phyloP scores from a whole-genome alignment of 2,113 vertebrate species.

The Conger conger region DNA sequence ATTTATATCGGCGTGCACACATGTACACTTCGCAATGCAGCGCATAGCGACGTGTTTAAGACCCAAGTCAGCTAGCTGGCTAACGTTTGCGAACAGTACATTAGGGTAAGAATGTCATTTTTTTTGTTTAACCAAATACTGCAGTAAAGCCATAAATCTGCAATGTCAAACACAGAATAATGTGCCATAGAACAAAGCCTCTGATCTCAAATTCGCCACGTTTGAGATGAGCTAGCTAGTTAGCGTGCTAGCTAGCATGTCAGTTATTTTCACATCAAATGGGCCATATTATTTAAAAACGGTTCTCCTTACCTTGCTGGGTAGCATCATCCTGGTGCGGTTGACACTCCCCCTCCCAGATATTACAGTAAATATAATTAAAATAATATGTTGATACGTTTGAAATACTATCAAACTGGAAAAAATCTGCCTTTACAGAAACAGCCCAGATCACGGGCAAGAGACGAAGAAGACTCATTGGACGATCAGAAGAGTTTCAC shows the following conservation, averaged over 20 bases:
- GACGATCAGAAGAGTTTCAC: constrained; percentile 24
- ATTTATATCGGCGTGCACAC: background rate
- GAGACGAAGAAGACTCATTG: constrained; percentile 55
- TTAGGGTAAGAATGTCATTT: background rate
- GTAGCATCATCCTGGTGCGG: constrained; percentile 72
- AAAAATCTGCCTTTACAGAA: constrained; percentile 61
- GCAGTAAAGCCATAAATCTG: background rate
- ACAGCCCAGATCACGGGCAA: constrained; percentile 52
- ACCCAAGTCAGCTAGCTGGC: background rate
- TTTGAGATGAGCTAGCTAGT: too few species aligned
- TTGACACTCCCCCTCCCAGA: constrained; percentile 77
- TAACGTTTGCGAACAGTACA: background rate
- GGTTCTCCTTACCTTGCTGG: constrained; percentile 62
- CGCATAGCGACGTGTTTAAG: background rate
- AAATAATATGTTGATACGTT: constrained; percentile 74
- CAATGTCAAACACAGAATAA: background rate
- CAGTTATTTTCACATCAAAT: background rate
- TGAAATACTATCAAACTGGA: constrained; percentile 70
- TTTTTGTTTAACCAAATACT: background rate
- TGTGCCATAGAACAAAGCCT: background rate
- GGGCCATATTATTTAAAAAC: background rate
- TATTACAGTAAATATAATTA: constrained; percentile 76
- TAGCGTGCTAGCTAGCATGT: background rate
- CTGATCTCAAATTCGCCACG: background rate
- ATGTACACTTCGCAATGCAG: background rate